These are phyloP conservation scores for Lemur catta DNA, from an alignment of 2,797 vertebrate genomes.

Conservation along the genomic window DNA sequence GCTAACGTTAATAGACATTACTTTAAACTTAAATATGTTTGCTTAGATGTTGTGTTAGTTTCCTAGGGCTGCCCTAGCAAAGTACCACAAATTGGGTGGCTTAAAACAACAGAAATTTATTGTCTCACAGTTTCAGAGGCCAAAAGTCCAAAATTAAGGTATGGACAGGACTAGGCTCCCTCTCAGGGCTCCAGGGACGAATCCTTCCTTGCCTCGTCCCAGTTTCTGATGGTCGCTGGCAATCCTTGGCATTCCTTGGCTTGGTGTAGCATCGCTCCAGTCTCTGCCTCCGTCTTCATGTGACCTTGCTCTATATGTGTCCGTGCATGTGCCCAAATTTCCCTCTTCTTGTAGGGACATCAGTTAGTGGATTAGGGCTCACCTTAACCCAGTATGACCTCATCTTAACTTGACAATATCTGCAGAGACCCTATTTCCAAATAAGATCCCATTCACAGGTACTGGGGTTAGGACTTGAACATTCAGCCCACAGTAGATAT, in stretches of 20 bases:
- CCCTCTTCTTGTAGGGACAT: background rate
- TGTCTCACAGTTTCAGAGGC: background rate
- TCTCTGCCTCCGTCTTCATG: background rate
- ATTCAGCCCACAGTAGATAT: background rate
- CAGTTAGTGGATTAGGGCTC: background rate
- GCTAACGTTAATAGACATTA: background rate
- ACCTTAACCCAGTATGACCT: background rate
- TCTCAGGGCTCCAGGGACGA: background rate
- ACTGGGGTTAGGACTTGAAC: background rate
- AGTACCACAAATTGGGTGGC: background rate
- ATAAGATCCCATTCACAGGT: background rate
- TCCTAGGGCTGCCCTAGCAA: background rate
- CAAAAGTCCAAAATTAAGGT: background rate
- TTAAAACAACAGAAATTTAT: background rate
- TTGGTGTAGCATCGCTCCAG: background rate
- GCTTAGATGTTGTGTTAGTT: background rate
- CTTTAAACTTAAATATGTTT: background rate
- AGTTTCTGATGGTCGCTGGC: accelerated
- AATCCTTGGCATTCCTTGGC: no score
- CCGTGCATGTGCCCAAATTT: background rate
- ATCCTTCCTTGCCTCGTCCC: no score
- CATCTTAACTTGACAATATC: background rate
- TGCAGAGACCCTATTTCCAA: background rate
- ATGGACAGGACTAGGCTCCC: background rate
- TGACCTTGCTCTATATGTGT: background rate